These are phyloP conservation scores for Nemoura dubitans DNA, from an alignment of 2,888 invertebrate species.

Conservation along the genomic window DNA sequence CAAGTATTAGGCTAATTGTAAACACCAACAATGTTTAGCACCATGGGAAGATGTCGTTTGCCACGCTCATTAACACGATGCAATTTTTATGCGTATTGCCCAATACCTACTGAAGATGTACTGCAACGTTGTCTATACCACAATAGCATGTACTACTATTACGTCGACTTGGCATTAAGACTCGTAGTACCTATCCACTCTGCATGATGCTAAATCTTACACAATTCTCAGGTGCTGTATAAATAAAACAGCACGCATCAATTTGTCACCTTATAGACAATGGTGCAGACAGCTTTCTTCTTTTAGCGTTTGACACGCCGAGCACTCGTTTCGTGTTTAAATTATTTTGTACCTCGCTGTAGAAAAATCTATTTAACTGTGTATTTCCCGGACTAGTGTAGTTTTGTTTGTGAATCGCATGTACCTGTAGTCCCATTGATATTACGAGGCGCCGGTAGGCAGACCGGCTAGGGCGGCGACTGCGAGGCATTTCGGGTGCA, in stretches of 20 bases:
- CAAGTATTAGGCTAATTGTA: not conserved
- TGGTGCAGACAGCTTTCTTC: too few species aligned
- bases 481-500: not conserved
- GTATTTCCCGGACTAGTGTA: not conserved
- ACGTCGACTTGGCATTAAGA: not conserved
- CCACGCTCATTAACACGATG: not conserved
- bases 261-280: too few species aligned
- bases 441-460: not conserved
- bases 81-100: not conserved
- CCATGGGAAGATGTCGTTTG: not conserved
- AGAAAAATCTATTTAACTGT: not conserved
- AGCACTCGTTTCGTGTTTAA: not conserved
- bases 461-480: not conserved
- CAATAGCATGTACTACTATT: not conserved
- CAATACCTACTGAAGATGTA: not conserved
- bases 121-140: not conserved
- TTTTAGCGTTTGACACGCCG: too few species aligned
- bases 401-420: not conserved
- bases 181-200: too few species aligned
- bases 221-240: not conserved
- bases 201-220: not conserved
- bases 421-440: not conserved
- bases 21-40: constrained; percentile 7
- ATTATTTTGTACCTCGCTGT: not conserved
- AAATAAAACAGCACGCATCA: too few species aligned